Percentiles rank a stretch among this genome's conserved stretches.
Evolutionary conservation across 1,140 invertebrate genomes (phyloP).

Genomic region (Dendrolimus kikuchii): DNA sequence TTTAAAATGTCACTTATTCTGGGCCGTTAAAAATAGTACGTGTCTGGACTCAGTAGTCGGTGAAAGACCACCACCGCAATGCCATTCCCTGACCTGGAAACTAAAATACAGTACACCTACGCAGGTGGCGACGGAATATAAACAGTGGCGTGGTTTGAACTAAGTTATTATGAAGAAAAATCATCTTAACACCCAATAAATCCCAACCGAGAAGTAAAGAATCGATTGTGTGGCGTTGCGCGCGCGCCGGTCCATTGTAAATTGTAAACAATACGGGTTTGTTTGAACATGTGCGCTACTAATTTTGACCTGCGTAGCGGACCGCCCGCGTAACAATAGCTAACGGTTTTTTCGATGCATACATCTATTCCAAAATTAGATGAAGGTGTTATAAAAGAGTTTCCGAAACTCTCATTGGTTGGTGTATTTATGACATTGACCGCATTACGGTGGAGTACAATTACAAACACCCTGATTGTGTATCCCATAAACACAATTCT

Average conservation of each 20-base stretch:
- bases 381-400: slow-evolving; percentile 3
- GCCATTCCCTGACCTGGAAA: too few species aligned
- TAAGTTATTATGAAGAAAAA: too few species aligned
- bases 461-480: too few species aligned
- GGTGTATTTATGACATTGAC: neutral
- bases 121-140: too few species aligned
- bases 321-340: slow-evolving; percentile 58
- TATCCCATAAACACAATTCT: too few species aligned
- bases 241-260: slow-evolving; percentile 9
- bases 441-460: too few species aligned
- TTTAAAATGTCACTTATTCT: slow-evolving; percentile 7
- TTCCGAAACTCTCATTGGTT: slow-evolving; percentile 1
- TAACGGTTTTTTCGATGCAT: slow-evolving; percentile 59
- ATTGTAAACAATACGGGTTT: slow-evolving; percentile 61
- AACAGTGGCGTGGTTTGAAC: too few species aligned
- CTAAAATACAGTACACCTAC: too few species aligned
- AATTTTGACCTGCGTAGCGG: slow-evolving; percentile 56
- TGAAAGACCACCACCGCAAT: too few species aligned
- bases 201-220: neutral
- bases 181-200: too few species aligned
- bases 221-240: slow-evolving; percentile 16
- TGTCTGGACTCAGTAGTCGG: neutral
- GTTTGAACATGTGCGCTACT: slow-evolving; percentile 69
- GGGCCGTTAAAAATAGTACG: slow-evolving; percentile 5
- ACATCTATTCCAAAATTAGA: slow-evolving; percentile 43